Conservation (phyloP, 2,888 invertebrate genomes). For the Watsonalla binaria region DNA sequence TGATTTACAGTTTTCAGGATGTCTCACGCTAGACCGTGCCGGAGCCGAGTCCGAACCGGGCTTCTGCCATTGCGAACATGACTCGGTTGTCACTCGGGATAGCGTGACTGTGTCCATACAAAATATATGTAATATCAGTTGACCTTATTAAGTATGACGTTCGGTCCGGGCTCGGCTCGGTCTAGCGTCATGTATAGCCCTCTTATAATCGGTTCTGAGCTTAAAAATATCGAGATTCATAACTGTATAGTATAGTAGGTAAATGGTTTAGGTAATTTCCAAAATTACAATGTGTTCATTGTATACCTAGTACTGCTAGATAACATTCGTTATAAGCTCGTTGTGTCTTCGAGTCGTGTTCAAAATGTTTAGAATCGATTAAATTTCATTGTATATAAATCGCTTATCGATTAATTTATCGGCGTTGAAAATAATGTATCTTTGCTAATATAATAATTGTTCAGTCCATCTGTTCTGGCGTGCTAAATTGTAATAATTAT, state of each 20-base stretch:
- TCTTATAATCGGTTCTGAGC: neutral
- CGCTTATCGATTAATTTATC: conserved; percentile 35
- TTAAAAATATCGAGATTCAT: conserved; percentile 15
- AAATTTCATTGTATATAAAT: conserved; percentile 39
- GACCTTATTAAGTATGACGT: too few relatives aligned
- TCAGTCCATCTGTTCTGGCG: neutral
- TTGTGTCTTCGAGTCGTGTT: conserved; percentile 53
- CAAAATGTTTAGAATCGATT: conserved; percentile 36
- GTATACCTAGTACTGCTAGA: conserved; percentile 68
- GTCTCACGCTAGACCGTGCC: too few relatives aligned
- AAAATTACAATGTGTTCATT: conserved; percentile 67
- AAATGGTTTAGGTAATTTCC: conserved; percentile 32
- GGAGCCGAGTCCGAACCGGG: too few relatives aligned
- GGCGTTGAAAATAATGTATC: neutral
- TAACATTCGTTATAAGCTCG: conserved; percentile 38
- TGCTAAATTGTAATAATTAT: conserved; percentile 7
- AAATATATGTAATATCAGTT: too few relatives aligned
- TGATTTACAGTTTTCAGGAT: neutral
- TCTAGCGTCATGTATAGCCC: neutral
- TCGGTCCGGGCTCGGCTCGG: too few relatives aligned
- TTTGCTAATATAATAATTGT: neutral
- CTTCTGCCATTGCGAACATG: too few relatives aligned
- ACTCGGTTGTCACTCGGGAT: too few relatives aligned
- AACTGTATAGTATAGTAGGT: conserved; percentile 7
- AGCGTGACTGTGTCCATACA: too few relatives aligned